Conservation (phyloP, 2,888 invertebrate species). For the Herminia tarsipennalis region DNA sequence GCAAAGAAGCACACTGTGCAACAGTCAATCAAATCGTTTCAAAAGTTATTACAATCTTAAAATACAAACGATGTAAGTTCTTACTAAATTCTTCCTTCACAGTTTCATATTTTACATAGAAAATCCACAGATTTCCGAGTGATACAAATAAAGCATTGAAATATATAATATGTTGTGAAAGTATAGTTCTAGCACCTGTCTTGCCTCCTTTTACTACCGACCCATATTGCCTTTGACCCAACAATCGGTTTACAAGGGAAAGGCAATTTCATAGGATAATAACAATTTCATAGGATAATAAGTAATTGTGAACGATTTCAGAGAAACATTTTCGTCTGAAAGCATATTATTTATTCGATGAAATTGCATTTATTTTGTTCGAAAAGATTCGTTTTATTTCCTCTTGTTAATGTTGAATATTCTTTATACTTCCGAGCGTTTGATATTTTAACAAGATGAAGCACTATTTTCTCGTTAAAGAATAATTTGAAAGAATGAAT, state of each 20-base stretch:
- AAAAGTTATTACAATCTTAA: too few relatives aligned
- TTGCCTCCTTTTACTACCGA: slow-evolving; percentile 5
- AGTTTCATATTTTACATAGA: too few relatives aligned
- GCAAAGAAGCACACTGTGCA: too few relatives aligned
- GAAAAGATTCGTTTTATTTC: background rate
- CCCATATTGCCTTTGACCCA: slow-evolving; percentile 25
- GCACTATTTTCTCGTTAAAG: too few relatives aligned
- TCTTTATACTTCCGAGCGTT: background rate
- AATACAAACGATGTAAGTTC: too few relatives aligned
- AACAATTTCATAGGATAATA: slow-evolving; percentile 41
- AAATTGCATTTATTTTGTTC: slow-evolving; percentile 8
- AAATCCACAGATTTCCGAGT: too few relatives aligned
- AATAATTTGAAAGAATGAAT: too few relatives aligned
- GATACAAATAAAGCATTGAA: too few relatives aligned
- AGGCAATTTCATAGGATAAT: slow-evolving; percentile 41
- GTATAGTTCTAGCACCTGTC: slow-evolving; percentile 12
- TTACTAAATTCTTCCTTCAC: too few relatives aligned
- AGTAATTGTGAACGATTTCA: slow-evolving; percentile 32
- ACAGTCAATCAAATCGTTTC: too few relatives aligned
- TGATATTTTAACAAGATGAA: background rate
- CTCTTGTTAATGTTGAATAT: background rate
- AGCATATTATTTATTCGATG: slow-evolving; percentile 4
- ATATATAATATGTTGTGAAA: too few relatives aligned
- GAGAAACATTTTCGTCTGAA: slow-evolving; percentile 13
- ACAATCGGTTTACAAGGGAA: slow-evolving; percentile 24